A percentile compares a stretch with the other conserved stretches of the same genome.
Evolutionary conservation across 2,113 vertebrate species (phyloP).

Genomic region (Nesospiza acunhae): DNA sequence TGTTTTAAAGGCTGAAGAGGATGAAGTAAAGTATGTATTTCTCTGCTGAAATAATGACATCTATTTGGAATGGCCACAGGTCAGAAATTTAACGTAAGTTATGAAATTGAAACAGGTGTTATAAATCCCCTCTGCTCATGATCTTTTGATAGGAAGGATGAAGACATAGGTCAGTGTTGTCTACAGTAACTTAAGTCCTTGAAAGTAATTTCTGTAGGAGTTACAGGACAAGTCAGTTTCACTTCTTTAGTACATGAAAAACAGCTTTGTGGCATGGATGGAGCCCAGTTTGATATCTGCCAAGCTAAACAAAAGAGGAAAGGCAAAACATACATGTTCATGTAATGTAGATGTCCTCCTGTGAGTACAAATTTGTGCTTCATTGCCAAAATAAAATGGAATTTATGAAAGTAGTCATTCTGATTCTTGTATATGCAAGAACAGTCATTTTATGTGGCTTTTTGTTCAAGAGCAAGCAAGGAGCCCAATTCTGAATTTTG

Average conservation of each 20-base stretch:
- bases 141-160: conserved; percentile 1
- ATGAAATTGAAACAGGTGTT: background rate
- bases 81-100: conserved; percentile 30
- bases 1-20: conserved; percentile 19
- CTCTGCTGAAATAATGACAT: conserved; percentile 48
- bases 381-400: background rate
- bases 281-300: background rate
- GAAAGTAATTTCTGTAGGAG: background rate
- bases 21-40: conserved; percentile 33
- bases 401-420: background rate
- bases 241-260: background rate
- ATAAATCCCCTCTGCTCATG: background rate
- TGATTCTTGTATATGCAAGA: background rate
- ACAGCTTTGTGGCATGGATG: background rate
- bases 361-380: background rate
- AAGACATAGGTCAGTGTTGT: background rate
- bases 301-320: background rate
- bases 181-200: background rate
- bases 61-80: conserved; percentile 55
- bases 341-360: background rate
- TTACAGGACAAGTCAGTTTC: background rate
- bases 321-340: background rate
- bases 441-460: background rate
- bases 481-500: background rate
- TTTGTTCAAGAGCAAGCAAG: background rate